Evolutionary conservation across 37 sponge, comb jelly and placozoan genomes (phyloP).

Genomic region (Dysidea cf. avara): DNA sequence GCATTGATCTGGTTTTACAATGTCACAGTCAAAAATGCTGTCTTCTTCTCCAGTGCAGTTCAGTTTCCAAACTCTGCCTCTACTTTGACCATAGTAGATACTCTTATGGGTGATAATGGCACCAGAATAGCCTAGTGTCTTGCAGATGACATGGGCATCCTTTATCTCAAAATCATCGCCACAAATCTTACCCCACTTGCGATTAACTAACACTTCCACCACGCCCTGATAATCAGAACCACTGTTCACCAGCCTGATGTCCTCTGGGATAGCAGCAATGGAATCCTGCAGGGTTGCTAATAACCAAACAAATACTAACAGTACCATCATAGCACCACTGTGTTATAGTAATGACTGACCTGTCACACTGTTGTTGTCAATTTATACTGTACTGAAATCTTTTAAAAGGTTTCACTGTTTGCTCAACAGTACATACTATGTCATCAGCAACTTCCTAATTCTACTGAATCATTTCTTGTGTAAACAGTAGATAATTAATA

Average conservation of each 20-base stretch:
- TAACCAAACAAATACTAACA: no score
- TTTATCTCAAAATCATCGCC: conserved; percentile 51
- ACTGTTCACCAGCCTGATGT: conserved; percentile 41
- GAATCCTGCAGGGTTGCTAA: conserved; percentile 17
- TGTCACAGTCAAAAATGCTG: conserved; percentile 32
- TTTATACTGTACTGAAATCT: no score
- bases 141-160: conserved; percentile 63
- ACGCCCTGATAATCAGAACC: not conserved
- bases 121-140: conserved; percentile 48
- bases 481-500: no score
- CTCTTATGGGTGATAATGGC: conserved; percentile 1
- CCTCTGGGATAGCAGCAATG: no score
- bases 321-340: no score
- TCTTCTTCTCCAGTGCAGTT: conserved; percentile 40
- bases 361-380: no score
- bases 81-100: conserved; percentile 42
- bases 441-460: no score
- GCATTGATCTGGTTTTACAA: conserved; percentile 25
- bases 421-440: not conserved
- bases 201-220: conserved; percentile 2
- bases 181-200: conserved; percentile 67
- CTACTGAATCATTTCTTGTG: no score
- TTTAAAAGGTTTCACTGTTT: no score
- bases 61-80: conserved; percentile 48
- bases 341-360: no score